Evolutionary conservation across 2,113 vertebrate genomes (phyloP).

Genomic region (Spermophilus dauricus): DNA sequence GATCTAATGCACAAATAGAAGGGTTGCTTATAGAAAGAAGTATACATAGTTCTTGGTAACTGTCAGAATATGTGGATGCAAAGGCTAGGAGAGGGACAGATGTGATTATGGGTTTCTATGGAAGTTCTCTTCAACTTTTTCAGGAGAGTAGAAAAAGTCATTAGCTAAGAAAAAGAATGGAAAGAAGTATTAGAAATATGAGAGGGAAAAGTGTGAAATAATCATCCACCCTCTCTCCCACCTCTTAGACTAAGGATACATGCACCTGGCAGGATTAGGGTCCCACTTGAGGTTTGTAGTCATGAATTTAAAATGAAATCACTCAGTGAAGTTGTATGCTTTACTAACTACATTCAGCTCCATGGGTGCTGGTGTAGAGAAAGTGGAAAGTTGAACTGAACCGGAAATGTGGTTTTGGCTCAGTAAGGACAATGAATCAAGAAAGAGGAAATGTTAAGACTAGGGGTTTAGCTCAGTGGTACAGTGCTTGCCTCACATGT

Average conservation of each 20-base stretch:
- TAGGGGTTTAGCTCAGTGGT: not conserved
- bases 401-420: slow-evolving; percentile 41
- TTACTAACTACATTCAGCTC: slow-evolving; percentile 32
- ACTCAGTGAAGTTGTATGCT: slow-evolving; percentile 9
- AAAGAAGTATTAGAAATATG: not conserved
- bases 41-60: not conserved
- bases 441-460: not conserved
- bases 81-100: not conserved
- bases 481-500: not conserved
- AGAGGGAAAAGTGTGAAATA: not conserved
- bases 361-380: not conserved
- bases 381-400: not conserved
- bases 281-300: not conserved
- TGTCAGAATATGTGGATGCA: not conserved
- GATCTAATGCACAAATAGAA: not conserved
- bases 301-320: slow-evolving; percentile 56
- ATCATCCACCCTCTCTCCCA: not conserved
- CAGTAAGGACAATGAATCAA: slow-evolving; percentile 45
- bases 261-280: slow-evolving; percentile 14
- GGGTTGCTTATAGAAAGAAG: not conserved
- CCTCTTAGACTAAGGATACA: not conserved
- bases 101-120: not conserved
- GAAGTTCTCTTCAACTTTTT: slow-evolving; percentile 27
- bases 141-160: slow-evolving; percentile 23
- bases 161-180: slow-evolving; percentile 17